Conservation (phyloP, 2,888 invertebrate species). For the Coecobrya sp. region DNA sequence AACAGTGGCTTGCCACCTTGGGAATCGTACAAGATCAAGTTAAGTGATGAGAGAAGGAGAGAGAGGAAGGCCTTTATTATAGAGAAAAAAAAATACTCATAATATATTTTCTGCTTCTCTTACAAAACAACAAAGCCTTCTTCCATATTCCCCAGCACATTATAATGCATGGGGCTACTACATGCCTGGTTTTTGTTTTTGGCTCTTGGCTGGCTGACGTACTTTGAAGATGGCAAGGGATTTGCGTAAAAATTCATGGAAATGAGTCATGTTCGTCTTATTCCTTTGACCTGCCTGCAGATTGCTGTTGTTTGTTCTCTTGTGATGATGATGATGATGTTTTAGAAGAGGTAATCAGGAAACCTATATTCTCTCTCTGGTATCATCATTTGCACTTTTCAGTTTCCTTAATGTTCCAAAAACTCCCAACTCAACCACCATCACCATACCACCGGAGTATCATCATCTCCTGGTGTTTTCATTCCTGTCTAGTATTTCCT, state of each 20-base stretch:
- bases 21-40: conserved; percentile 80
- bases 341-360: conserved; percentile 59
- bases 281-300: conserved; percentile 64
- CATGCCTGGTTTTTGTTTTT: background rate
- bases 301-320: conserved; percentile 1
- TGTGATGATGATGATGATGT: conserved; percentile 9
- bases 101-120: conserved; percentile 15
- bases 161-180: background rate
- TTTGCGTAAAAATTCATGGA: conserved; percentile 81
- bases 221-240: conserved; percentile 34
- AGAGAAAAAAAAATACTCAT: conserved; percentile 32
- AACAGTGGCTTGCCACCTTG: conserved; percentile 69
- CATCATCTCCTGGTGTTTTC: conserved; percentile 37
- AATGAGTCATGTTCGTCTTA: conserved; percentile 75
- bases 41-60: conserved; percentile 65
- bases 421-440: conserved; percentile 27
- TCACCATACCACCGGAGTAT: conserved; percentile 41
- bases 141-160: too few relatives aligned
- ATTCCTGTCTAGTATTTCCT: conserved; percentile 3
- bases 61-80: conserved; percentile 41
- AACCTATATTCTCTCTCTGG: conserved; percentile 53
- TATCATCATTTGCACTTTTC: conserved; percentile 73
- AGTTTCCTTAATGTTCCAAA: conserved; percentile 74
- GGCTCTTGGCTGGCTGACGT: too few relatives aligned
- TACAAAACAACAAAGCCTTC: too few relatives aligned